Evolutionary conservation across 2,113 vertebrate species (phyloP), one percentile per base, ranked within the genome.

Genomic region (Rhinogobius similis): DNA sequence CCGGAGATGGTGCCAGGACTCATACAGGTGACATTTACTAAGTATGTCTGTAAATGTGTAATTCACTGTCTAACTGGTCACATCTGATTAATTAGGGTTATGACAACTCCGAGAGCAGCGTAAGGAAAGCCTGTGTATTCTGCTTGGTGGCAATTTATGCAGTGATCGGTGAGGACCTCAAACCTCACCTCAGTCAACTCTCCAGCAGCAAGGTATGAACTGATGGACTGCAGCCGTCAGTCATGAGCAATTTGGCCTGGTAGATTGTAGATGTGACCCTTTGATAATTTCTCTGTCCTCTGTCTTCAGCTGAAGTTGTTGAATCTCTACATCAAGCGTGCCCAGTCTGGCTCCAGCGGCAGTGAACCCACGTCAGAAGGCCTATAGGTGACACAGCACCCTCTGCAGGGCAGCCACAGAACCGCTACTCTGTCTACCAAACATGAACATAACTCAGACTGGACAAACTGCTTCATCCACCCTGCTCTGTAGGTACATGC

Each of bases 261-360:
- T 50, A n/a, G 20, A 20, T 1, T 48, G 18, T 48, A 48, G 46
- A 48, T 48, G 5, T 18, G 14, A 46, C 43, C 20, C 43, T 46
- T 20, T 16, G 20, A 20, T 46, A 41, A 38, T 58, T 27, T 58
- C 1, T 63, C 5, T 24, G 5, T 41, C 76, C 29, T 63, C 48
- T 82, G 78, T 87, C 58, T 68, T 2, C 88, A 99, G 97, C 95
- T 98, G 92, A 99, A 99, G 91, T 92, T 99, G 87, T 81, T 99
- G 91, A 98, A 98, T 85, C 93, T 99, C 64, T 99, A 99, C 90
- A 99, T 99, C 93, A 98, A 96, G 81, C 96, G 97, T 18, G 96
- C 97, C 87, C 97, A 99, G 65, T 97, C 95, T 1, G 96, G 96
- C 79, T 94, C 95, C 71, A 91, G 92, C 65, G 93, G 93, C 82